A percentile compares a stretch with the other conserved stretches of the same genome.
These are phyloP conservation scores for Rotaria macrura DNA, from an alignment of 2,888 invertebrate genomes.

Conservation along the genomic window DNA sequence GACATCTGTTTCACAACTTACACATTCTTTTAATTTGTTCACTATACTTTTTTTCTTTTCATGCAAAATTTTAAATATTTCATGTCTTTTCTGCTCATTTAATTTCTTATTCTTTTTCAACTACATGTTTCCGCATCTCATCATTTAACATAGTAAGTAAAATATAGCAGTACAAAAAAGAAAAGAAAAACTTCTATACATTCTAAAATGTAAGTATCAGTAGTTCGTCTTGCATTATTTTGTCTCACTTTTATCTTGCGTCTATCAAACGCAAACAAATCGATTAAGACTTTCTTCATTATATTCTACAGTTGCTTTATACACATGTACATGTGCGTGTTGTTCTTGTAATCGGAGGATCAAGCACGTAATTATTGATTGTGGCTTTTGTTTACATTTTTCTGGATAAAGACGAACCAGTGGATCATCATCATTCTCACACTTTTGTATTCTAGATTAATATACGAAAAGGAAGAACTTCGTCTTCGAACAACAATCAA, in stretches of 20 bases:
- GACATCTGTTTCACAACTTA: neutral
- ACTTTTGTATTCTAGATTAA: neutral
- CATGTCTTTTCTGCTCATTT: neutral
- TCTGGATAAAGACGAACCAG: neutral
- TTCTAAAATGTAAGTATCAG: neutral
- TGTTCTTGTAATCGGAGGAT: slow-evolving; percentile 15
- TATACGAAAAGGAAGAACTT: neutral
- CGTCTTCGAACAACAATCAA: neutral
- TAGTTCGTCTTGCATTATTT: neutral
- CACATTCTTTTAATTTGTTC: neutral
- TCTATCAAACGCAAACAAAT: neutral
- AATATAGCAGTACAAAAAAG: too few species aligned
- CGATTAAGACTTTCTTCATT: neutral
- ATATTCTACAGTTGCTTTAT: neutral
- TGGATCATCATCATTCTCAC: neutral
- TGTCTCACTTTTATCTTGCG: neutral
- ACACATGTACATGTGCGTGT: neutral
- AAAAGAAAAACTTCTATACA: neutral
- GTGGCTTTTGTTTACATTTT: neutral
- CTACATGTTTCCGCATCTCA: too few species aligned
- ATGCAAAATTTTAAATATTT: neutral
- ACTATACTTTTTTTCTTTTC: neutral
- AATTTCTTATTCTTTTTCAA: neutral
- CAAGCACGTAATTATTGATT: neutral
- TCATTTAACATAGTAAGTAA: too few species aligned